Conservation (phyloP, 1,140 invertebrate genomes). For the Caenorhabditis elegans region DNA sequence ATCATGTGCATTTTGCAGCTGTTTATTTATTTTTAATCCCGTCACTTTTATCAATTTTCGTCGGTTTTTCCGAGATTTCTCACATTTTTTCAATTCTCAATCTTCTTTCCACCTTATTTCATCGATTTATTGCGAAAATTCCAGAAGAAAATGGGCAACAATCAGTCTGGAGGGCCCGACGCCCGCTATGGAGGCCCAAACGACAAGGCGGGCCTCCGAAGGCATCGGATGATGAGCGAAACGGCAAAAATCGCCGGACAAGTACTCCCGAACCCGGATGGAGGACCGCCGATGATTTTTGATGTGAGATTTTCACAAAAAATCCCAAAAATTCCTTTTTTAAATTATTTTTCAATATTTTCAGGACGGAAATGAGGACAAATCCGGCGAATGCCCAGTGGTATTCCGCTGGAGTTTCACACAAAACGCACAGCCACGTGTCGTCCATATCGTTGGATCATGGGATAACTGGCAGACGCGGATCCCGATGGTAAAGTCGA, state of each 20-base stretch:
- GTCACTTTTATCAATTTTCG: neutral
- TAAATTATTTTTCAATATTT: no score
- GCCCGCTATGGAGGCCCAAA: neutral
- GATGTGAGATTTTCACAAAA: neutral
- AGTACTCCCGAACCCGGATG: slow-evolving; percentile 1
- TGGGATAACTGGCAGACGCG: slow-evolving; percentile 92
- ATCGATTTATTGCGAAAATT: no score
- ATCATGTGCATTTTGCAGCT: slow-evolving; percentile 16
- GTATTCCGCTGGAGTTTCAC: slow-evolving; percentile 65
- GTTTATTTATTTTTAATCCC: neutral
- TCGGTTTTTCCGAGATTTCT: neutral
- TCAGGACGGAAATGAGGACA: slow-evolving; percentile 46
- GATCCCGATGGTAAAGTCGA: slow-evolving; percentile 86
- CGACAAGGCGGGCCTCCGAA: neutral
- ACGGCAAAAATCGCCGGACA: neutral
- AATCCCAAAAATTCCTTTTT: neutral
- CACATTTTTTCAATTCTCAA: neutral
- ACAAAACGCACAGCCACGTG: slow-evolving; percentile 52
- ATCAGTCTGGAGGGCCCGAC: neutral
- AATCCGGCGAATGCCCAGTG: slow-evolving; percentile 62
- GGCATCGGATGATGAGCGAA: slow-evolving; percentile 25
- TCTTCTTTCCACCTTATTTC: neutral
- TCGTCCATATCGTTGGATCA: slow-evolving; percentile 86
- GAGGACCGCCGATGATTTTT: slow-evolving; percentile 2
- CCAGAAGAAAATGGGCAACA: neutral